These are phyloP conservation scores for Gandaritis pyraliata DNA, from an alignment of 2,888 invertebrate species.

Conservation along the genomic window DNA sequence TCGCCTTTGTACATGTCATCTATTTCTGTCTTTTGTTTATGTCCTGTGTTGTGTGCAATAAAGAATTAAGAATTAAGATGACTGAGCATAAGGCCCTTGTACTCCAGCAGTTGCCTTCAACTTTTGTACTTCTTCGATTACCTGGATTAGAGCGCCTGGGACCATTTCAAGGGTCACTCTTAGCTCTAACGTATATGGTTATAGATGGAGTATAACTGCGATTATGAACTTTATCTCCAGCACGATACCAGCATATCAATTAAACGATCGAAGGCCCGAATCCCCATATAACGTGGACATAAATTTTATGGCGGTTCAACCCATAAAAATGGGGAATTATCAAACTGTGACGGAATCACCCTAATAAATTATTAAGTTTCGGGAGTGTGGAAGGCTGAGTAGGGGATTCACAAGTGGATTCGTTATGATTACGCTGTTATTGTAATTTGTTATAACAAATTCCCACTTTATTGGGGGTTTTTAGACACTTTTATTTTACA, in stretches of 20 bases:
- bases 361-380: conserved; percentile 61
- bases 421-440: conserved; percentile 20
- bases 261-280: conserved; percentile 52
- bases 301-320: conserved; percentile 61
- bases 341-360: conserved; percentile 63
- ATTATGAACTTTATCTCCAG: conserved; percentile 23
- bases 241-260: conserved; percentile 56
- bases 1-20: no score
- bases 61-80: no score
- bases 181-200: no score
- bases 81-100: no score
- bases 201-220: neutral
- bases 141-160: no score
- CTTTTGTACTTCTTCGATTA: no score
- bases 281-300: conserved; percentile 54
- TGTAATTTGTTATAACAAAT: conserved; percentile 16
- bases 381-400: conserved; percentile 46
- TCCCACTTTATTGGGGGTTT: neutral
- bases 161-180: no score
- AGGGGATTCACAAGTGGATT: conserved; percentile 25
- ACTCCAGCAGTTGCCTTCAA: no score
- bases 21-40: no score
- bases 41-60: no score
- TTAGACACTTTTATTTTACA: no score
- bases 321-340: conserved; percentile 66